Evolutionary conservation across 2,797 vertebrate genomes (phyloP).

Genomic region (Urocyon cinereoargenteus): DNA sequence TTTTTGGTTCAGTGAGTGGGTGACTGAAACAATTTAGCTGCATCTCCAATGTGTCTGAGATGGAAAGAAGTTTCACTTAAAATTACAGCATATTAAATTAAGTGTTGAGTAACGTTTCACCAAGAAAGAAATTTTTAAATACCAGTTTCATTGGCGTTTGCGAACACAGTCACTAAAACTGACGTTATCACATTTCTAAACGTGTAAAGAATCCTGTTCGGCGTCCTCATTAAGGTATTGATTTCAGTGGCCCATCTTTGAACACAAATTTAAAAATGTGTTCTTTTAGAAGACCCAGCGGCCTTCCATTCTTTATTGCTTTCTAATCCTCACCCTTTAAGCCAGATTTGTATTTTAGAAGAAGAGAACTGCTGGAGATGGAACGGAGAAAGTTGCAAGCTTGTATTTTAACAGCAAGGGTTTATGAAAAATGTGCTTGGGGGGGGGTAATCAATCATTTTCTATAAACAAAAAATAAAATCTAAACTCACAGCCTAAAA

Average conservation of each 20-base stretch:
- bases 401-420: background rate
- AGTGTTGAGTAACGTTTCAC: slow-evolving; percentile 53
- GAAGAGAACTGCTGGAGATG: slow-evolving; percentile 18
- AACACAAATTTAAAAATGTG: background rate
- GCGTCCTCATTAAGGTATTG: slow-evolving; percentile 23
- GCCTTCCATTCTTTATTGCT: slow-evolving; percentile 30
- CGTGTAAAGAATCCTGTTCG: slow-evolving; percentile 54
- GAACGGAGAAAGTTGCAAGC: background rate
- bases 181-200: slow-evolving; percentile 63
- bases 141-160: slow-evolving; percentile 67
- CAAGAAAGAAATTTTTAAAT: slow-evolving; percentile 60
- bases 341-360: slow-evolving; percentile 36
- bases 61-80: slow-evolving; percentile 65
- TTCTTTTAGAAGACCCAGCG: slow-evolving; percentile 24
- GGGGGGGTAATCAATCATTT: background rate
- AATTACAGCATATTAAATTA: slow-evolving; percentile 63
- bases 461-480: slow-evolving; percentile 35
- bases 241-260: slow-evolving; percentile 27
- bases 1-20: background rate
- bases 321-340: slow-evolving; percentile 40
- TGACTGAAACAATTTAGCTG: slow-evolving; percentile 56
- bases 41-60: slow-evolving; percentile 65
- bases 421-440: slow-evolving; percentile 8
- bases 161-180: slow-evolving; percentile 63
- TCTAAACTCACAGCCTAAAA: background rate